Evolutionary conservation across 1,140 invertebrate genomes (phyloP).

Genomic region (Vollenhovia emeryi): DNA sequence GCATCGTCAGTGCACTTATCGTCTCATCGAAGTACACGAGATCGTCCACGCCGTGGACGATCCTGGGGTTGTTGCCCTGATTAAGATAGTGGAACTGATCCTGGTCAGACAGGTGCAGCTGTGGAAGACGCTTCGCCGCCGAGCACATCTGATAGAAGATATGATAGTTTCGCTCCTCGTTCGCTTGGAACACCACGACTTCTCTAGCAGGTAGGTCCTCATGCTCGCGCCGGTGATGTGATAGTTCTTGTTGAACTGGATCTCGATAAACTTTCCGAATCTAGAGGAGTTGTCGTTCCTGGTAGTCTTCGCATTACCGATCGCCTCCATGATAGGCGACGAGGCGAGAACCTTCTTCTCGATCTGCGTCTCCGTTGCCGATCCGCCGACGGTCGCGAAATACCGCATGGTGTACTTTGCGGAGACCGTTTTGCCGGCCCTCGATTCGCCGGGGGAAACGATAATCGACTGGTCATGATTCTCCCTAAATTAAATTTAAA

Average conservation of each 20-base stretch:
- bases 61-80: conserved; percentile 93
- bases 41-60: conserved; percentile 95
- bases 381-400: conserved; percentile 98
- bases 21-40: conserved; percentile 90
- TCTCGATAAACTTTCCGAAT: conserved; percentile 98
- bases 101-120: conserved; percentile 91
- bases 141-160: conserved; percentile 99
- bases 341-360: conserved; percentile 98
- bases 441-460: conserved; percentile 98
- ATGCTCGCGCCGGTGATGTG: conserved; percentile 97
- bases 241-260: conserved; percentile 95
- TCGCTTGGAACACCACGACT: conserved; percentile 97
- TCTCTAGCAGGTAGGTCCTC: conserved; percentile 99
- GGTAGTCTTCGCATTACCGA: conserved; percentile 99
- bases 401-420: conserved; percentile 99
- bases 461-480: conserved; percentile 98
- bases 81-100: conserved; percentile 94
- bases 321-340: conserved; percentile 99
- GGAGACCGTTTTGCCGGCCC: conserved; percentile 99
- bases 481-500: conserved; percentile 89
- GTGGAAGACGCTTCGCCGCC: conserved; percentile 89
- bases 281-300: conserved; percentile 99
- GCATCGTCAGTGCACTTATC: conserved; percentile 89
- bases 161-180: conserved; percentile 98
- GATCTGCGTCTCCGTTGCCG: conserved; percentile 95